Percentiles rank a stretch among this genome's conserved stretches.
Conservation (phyloP, 2,888 invertebrate species). For the Diarsia dahlii region DNA sequence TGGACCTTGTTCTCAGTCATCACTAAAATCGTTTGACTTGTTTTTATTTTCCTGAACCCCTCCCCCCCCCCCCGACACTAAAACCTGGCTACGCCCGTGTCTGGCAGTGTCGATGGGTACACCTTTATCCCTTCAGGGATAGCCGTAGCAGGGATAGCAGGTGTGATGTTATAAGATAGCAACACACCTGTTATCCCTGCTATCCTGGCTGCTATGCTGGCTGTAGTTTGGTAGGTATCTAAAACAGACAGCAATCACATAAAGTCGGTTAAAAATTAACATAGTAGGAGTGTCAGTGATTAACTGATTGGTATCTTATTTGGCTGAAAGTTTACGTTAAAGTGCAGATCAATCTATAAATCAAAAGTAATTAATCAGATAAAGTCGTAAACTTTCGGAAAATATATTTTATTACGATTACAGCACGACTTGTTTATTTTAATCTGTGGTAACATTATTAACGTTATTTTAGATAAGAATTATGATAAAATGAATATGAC, state of each 20-base stretch:
- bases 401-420: neutral
- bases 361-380: constrained; percentile 27
- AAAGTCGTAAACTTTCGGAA: neutral
- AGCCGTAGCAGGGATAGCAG: too few relatives aligned
- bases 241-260: neutral
- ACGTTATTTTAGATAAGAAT: constrained; percentile 23
- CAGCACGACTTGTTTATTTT: neutral
- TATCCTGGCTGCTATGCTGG: too few relatives aligned
- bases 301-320: constrained; percentile 16
- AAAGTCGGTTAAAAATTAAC: neutral
- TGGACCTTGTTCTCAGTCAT: too few relatives aligned
- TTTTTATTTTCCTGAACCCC: too few relatives aligned
- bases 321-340: neutral
- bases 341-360: neutral
- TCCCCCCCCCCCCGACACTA: too few relatives aligned
- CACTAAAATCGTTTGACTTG: too few relatives aligned
- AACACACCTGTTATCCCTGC: too few relatives aligned
- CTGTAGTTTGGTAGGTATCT: neutral
- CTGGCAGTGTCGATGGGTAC: too few relatives aligned
- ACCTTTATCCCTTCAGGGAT: too few relatives aligned
- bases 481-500: constrained; percentile 38
- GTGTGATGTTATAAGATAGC: too few relatives aligned
- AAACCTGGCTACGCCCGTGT: too few relatives aligned
- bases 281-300: constrained; percentile 24
- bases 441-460: constrained; percentile 12